Conservation (phyloP, 2,797 vertebrate genomes). For the Eupleurogrammus muticus region DNA sequence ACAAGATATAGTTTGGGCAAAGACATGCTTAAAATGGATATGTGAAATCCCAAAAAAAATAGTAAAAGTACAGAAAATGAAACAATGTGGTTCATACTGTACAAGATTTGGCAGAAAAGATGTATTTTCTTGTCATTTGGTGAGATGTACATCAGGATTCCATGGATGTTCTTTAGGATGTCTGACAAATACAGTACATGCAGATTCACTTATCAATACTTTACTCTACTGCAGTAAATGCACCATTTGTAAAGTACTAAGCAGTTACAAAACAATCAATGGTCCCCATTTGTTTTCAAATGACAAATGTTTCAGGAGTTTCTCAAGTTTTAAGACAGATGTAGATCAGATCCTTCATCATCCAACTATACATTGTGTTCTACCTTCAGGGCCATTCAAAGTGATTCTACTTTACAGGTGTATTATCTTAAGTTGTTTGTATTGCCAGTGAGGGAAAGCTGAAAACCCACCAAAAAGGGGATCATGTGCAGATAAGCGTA, state of each 20-base stretch:
- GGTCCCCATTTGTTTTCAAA: not conserved
- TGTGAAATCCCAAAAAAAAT: too few species aligned
- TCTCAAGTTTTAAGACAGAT: not conserved
- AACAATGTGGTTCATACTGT: too few species aligned
- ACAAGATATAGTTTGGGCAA: too few species aligned
- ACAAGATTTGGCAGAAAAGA: too few species aligned
- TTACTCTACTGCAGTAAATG: not conserved
- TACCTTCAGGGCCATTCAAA: not conserved
- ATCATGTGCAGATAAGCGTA: not conserved
- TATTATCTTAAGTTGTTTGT: too few species aligned
- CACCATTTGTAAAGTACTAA: not conserved
- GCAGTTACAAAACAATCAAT: not conserved
- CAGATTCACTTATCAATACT: not conserved
- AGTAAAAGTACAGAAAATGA: too few species aligned
- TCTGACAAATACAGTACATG: not conserved
- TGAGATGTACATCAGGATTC: not conserved
- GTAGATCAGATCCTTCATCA: not conserved
- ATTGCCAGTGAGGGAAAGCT: not conserved
- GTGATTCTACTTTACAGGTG: not conserved
- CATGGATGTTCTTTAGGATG: not conserved
- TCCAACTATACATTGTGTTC: not conserved
- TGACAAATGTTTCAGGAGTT: too few species aligned
- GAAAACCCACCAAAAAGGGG: not conserved
- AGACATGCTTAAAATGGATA: not conserved
- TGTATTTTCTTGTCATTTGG: slow-evolving; percentile 1